Evolutionary conservation across 2,888 invertebrate genomes (phyloP), one percentile per base, ranked within the genome.

Genomic region (Dermolepida albohirtum): DNA sequence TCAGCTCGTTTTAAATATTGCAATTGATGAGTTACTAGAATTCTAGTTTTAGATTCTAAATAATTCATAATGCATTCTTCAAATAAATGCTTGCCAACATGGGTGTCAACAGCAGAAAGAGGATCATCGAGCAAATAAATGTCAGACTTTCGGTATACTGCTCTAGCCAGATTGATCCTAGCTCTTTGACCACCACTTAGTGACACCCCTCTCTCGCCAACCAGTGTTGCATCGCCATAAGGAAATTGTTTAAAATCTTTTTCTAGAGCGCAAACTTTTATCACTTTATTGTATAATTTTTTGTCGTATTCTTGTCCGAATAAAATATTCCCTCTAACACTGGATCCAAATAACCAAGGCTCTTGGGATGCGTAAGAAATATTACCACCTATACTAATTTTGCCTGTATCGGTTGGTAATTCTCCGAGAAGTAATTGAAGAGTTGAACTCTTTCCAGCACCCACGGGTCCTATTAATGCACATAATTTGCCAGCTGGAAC

Each of bases 151-250:
- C 89, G 86, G 75, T 94, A 95, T 67, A 94, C 87, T 5, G 93
- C 91, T 71, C 94, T 85, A 0, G 92, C 92, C 40, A 94, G 85
- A 73, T 91, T 92, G 51, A 95, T 89, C 69, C 94, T 86, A 0
- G 94, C 94, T 69, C 91, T 89, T 84, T 94, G 94, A 0, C 94
- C 94, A 0, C 94, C 94, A 76, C 92, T 92, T 40, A 95, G 84
- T 49, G 90, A 88, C 57, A 90, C 87, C 10, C 94, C 94, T 67
- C 91, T 85, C 78, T 95, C 94, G 0, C 94, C 87, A 10, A 87
- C 85, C 11, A 85, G 76, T 0, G 87, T 87, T 59, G 83, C 76
- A 74, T 87, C 87, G 0, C 86, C 85, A 14, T 82, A 74, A 81
- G 78, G 91, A 83, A 82, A 87, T 73, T 76, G 88, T 86, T 86